Base-by-base conservation (phyloP, 2,888 invertebrate genomes). In the Acleris emargana region DNA sequence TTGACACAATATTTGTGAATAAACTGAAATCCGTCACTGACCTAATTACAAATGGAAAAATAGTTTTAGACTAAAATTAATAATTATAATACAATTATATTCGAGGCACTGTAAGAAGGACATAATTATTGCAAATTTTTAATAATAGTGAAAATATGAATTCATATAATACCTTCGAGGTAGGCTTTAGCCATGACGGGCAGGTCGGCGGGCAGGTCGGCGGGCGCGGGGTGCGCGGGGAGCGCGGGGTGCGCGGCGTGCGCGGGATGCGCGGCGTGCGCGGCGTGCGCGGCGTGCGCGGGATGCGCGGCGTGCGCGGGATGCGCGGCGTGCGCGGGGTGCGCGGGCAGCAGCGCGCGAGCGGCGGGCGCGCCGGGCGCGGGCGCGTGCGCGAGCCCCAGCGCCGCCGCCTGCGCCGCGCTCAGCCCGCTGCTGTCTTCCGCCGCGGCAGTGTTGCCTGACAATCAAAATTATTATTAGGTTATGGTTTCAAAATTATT, bases 361-460 rank as follows among this genome's bases (percentile, higher is more conserved):
- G 75, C 75, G 50, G 76, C 78, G 28, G 83, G 81, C 54, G 81
- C 82, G 67, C 82, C 85, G 54, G 89, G 91, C 67, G 86, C 86
- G 38, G 87, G 76, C 72, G 85, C 88, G 80, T 90, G 89, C 71
- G 80, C 72, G 70, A 91, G 84, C 17, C 90, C 91, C 50, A 91
- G 79, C 69, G 89, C 88, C 72, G 91, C 89, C 78, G 91, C 90
- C 75, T 90, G 89, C 76, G 87, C 90, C 64, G 89, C 83, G 71
- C 84, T 87, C 68, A 89, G 82, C 5, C 88, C 89, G 64, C 74
- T 73, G 66, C 73, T 72, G 58, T 76, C 80, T 67, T 75, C 69
- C 42, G 68, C 66, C 42, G 61, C 64, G 28, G 3, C 32, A 0
- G 66, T 64, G 61, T 66, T 71, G 28, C 47, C 57, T n/a, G n/a